A percentile compares a stretch with the other conserved stretches of the same genome.
These are phyloP conservation scores for Thera obeliscata DNA, from an alignment of 2,888 invertebrate species.

Conservation along the genomic window DNA sequence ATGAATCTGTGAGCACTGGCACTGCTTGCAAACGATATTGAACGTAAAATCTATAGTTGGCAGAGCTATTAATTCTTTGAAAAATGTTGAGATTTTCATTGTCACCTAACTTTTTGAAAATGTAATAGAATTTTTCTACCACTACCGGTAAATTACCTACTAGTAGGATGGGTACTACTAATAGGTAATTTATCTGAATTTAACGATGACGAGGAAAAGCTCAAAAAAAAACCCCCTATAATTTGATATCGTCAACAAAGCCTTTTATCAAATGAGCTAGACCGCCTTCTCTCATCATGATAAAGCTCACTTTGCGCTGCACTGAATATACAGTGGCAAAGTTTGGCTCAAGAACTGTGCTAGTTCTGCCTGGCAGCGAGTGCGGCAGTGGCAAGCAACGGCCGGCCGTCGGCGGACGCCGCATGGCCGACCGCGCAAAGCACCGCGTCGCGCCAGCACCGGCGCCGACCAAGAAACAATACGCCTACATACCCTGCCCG, in stretches of 20 bases:
- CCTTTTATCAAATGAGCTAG: not conserved
- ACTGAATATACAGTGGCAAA: not conserved
- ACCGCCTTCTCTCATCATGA: not conserved
- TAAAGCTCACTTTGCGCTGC: constrained; percentile 2
- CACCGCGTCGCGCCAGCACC: constrained; percentile 80
- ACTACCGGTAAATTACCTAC: no score
- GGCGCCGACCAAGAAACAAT: constrained; percentile 77
- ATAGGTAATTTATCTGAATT: no score
- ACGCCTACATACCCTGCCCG: constrained; percentile 81
- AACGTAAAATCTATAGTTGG: not conserved
- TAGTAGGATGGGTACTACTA: no score
- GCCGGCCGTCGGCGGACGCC: constrained; percentile 71
- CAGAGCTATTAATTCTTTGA: not conserved
- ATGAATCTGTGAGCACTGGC: not conserved
- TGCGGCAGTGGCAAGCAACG: constrained; percentile 48
- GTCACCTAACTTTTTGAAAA: no score
- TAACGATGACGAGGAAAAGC: no score
- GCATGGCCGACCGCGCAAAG: constrained; percentile 81
- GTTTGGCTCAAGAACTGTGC: not conserved
- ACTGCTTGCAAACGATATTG: not conserved
- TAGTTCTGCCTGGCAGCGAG: constrained; percentile 8
- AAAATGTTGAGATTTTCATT: not conserved
- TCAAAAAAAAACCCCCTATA: no score
- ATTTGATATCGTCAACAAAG: no score
- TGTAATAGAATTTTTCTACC: no score